phyloP scores from a whole-genome alignment of 2,888 invertebrate genomes.

The Synergus laeviventris region DNA sequence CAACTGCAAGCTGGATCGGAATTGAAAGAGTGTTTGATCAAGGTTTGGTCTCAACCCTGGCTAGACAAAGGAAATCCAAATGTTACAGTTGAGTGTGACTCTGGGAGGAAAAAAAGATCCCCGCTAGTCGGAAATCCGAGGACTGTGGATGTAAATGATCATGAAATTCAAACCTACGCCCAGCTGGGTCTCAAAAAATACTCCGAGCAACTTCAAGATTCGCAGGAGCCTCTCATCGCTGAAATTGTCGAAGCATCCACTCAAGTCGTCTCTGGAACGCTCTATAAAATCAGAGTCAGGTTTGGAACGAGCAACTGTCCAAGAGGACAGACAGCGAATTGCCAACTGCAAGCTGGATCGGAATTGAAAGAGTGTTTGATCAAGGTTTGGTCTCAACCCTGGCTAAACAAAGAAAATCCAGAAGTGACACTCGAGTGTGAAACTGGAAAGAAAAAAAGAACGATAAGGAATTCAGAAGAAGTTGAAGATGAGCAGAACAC shows the following conservation, averaged over 20 bases:
- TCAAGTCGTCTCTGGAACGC: conserved; percentile 78
- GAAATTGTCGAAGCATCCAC: conserved; percentile 76
- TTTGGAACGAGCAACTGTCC: conserved; percentile 79
- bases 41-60: conserved; percentile 81
- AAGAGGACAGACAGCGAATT: conserved; percentile 68
- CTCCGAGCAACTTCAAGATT: conserved; percentile 56
- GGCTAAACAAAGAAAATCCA: conserved; percentile 76
- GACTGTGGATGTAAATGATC: conserved; percentile 49
- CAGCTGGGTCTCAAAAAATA: conserved; percentile 56
- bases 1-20: conserved; percentile 64
- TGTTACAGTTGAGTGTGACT: conserved; percentile 54
- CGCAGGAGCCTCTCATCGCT: conserved; percentile 68
- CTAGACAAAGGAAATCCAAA: conserved; percentile 73
- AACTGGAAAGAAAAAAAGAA: neutral
- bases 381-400: conserved; percentile 79
- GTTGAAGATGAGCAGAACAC: neutral
- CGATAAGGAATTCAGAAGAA: neutral
- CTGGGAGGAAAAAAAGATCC: neutral
- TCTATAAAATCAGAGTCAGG: conserved; percentile 79
- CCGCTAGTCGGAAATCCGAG: conserved; percentile 46
- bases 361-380: conserved; percentile 75
- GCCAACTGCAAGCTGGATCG: conserved; percentile 63
- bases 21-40: conserved; percentile 75
- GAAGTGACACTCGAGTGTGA: conserved; percentile 44
- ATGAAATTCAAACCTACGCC: conserved; percentile 54